Percentiles rank a stretch among this genome's conserved stretches.
phyloP scores from a whole-genome alignment of 2,797 vertebrate species.

The Manis pentadactyla region DNA sequence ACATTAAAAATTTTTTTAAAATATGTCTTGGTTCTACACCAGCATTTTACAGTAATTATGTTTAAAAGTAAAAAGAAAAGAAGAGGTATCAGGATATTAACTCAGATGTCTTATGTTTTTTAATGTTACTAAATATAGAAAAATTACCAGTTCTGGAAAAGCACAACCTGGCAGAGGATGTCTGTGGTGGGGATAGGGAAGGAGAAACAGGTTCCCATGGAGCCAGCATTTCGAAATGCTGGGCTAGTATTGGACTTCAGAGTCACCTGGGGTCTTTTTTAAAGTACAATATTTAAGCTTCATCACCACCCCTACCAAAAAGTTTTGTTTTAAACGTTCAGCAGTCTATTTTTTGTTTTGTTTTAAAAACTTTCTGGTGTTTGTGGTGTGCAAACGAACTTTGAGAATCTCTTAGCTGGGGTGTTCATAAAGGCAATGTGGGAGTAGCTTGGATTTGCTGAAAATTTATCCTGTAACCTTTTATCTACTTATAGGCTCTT shows the following conservation, averaged over 20 bases:
- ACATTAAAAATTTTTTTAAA: background rate
- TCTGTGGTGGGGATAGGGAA: background rate
- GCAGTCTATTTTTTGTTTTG: background rate
- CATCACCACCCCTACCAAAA: background rate
- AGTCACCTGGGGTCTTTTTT: background rate
- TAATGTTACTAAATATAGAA: background rate
- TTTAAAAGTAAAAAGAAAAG: background rate
- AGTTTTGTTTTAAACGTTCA: background rate
- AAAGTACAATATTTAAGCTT: background rate
- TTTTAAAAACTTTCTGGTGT: conserved; percentile 25
- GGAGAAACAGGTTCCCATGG: background rate
- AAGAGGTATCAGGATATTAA: background rate
- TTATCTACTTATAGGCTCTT: background rate
- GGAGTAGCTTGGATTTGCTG: conserved; percentile 19
- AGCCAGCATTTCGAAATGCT: background rate
- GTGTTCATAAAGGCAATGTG: background rate
- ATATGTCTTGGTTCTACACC: background rate
- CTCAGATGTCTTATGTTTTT: background rate
- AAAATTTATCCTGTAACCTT: background rate
- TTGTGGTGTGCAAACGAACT: background rate
- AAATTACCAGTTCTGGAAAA: background rate
- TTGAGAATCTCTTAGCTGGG: background rate
- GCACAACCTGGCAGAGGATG: background rate
- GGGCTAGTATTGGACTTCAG: background rate
- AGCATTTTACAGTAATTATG: conserved; percentile 27